phyloP scores from a whole-genome alignment of 2,888 invertebrate genomes.

The Polylopha cassiicola region DNA sequence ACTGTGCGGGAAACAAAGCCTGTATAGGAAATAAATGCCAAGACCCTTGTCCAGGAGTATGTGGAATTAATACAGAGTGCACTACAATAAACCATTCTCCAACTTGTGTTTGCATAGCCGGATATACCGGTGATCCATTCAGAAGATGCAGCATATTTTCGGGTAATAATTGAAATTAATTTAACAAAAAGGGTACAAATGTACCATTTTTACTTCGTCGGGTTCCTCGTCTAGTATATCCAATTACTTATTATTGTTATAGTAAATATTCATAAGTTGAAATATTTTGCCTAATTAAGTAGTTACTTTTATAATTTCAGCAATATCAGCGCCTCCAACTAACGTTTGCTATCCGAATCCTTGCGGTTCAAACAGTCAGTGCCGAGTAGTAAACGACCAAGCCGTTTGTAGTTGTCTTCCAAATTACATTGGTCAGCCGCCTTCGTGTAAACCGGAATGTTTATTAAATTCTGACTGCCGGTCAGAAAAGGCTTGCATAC shows the following conservation, averaged over 20 bases:
- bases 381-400: slow-evolving; percentile 75
- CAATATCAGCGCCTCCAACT: slow-evolving; percentile 51
- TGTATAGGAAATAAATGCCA: slow-evolving; percentile 85
- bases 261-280: not conserved
- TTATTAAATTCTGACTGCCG: slow-evolving; percentile 81
- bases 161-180: slow-evolving; percentile 57
- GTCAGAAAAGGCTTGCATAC: slow-evolving; percentile 79
- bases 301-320: slow-evolving; percentile 41
- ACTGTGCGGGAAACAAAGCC: slow-evolving; percentile 83
- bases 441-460: slow-evolving; percentile 82
- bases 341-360: slow-evolving; percentile 77
- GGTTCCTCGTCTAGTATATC: too few species aligned
- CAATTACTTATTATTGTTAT: not conserved
- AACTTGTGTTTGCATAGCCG: slow-evolving; percentile 79
- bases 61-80: slow-evolving; percentile 85
- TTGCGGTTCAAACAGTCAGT: slow-evolving; percentile 80
- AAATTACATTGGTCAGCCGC: slow-evolving; percentile 82
- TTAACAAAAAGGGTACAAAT: too few species aligned
- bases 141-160: slow-evolving; percentile 66
- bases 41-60: slow-evolving; percentile 86
- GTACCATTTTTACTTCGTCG: too few species aligned
- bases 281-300: too few species aligned
- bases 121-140: slow-evolving; percentile 80
- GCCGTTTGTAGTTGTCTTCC: slow-evolving; percentile 84
- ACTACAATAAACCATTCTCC: slow-evolving; percentile 83